phyloP scores from a whole-genome alignment of 2,113 vertebrate genomes.

The Heloderma charlesbogerti region DNA sequence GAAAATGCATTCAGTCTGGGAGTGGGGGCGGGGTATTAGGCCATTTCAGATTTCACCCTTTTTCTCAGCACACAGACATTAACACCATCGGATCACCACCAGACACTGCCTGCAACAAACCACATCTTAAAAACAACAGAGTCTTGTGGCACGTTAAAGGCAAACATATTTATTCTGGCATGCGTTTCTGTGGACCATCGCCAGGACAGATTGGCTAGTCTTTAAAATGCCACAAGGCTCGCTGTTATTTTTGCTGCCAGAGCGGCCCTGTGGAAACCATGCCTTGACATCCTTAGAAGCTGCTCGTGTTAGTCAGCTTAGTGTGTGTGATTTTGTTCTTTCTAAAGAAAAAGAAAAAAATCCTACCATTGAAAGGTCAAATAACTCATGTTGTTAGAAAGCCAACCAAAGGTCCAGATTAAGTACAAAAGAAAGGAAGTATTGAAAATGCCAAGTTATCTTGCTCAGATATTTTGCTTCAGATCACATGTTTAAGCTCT shows the following conservation, averaged over 20 bases:
- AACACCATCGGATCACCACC: not conserved
- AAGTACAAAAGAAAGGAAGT: not conserved
- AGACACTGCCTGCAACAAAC: conserved; percentile 12
- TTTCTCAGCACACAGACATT: no score
- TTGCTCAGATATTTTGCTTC: conserved; percentile 33
- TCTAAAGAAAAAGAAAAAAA: conserved; percentile 11
- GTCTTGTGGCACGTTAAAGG: no score
- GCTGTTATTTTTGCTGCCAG: no score
- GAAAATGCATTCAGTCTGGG: no score
- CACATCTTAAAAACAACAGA: not conserved
- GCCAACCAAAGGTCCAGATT: conserved; percentile 32
- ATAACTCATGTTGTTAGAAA: conserved; percentile 35
- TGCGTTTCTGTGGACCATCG: no score
- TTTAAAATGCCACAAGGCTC: no score
- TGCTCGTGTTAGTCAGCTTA: not conserved
- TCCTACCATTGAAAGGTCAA: conserved; percentile 24
- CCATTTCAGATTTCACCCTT: no score
- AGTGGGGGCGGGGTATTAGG: no score
- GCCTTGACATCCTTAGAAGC: not conserved
- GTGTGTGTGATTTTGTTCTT: conserved; percentile 23
- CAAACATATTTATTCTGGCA: no score
- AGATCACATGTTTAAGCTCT: conserved; percentile 26
- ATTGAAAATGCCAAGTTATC: conserved; percentile 35
- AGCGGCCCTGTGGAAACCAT: not conserved
- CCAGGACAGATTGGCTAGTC: no score